Evolutionary conservation across 2,888 invertebrate genomes (phyloP), one percentile per base, ranked within the genome.

Genomic region (Aromia moschata): DNA sequence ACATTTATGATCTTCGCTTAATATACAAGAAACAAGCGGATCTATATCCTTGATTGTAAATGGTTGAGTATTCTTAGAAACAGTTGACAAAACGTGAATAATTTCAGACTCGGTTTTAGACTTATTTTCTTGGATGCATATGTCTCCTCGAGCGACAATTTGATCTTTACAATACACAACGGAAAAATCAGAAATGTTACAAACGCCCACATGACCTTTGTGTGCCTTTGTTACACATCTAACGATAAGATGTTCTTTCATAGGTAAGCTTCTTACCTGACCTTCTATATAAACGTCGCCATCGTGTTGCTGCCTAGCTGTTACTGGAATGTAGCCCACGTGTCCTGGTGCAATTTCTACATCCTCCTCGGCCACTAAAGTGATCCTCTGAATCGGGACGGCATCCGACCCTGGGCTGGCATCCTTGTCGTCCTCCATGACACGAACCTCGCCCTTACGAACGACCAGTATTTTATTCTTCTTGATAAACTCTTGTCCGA

Each of bases 401-500:
- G 7, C 12, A 7, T 37, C 37, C 14, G 14, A 9, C 12, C 37
- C 37, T 12, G 37, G 37, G 1, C 2, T 11, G 2, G 12, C 7
- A 37, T 37, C 37, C n/a, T 37, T 12, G 2, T 37, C 14, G 37
- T 12, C 37, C 12, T 37, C 37, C 12, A 37, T 1, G 15, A 40
- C 10, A 2, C 10, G 40, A 15, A 40, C 9, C 2, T 40, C 9
- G 40, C 17, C 16, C n/a, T 40, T 40, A 3, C 40, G 40, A 15
- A 40, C 40, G 2, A 40, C 17, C 12, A 49, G 12, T 17, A 49
- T 37, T 17, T 58, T 46, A 25, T 40, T 31, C 11, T 43, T 36
- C 16, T 62, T 62, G 1, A 59, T 33, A 45, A 56, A 59, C 9
- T 55, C 36, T 41, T 62, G 62, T 1, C 62, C 62, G n/a, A 62